These are phyloP conservation scores for Pipistrellus pipistrellus DNA, from an alignment of 2,797 vertebrate genomes.

Conservation along the genomic window DNA sequence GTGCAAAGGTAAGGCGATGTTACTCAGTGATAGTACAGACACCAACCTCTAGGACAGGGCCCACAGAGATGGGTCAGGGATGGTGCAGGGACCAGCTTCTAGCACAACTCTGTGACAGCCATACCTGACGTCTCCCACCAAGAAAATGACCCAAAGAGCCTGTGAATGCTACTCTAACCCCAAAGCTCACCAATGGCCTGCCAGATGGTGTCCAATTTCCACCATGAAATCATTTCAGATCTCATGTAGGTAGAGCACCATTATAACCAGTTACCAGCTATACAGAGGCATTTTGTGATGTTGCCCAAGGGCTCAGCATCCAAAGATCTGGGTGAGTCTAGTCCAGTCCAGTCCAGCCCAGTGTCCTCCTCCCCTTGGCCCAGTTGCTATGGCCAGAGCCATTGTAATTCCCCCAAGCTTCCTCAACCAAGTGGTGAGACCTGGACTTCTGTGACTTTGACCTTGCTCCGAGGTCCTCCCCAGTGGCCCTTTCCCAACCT, in stretches of 20 bases:
- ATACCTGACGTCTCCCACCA: not conserved
- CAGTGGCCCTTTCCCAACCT: not conserved
- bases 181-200: not conserved
- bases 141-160: not conserved
- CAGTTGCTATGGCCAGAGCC: not conserved
- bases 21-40: not conserved
- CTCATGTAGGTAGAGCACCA: not conserved
- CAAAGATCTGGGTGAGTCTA: not conserved
- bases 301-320: not conserved
- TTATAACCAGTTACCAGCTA: not conserved
- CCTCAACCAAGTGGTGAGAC: not conserved
- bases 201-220: not conserved
- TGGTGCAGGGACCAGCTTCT: not conserved
- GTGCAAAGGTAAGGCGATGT: conserved; percentile 20
- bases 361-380: not conserved
- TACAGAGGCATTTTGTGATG: not conserved
- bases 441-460: not conserved
- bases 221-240: not conserved
- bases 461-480: not conserved
- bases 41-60: not conserved
- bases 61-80: not conserved
- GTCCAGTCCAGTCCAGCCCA: not conserved
- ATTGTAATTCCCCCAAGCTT: not conserved
- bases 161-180: not conserved
- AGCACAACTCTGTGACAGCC: not conserved